phyloP scores from a whole-genome alignment of 2,797 vertebrate genomes.

The Synanceia verrucosa region DNA sequence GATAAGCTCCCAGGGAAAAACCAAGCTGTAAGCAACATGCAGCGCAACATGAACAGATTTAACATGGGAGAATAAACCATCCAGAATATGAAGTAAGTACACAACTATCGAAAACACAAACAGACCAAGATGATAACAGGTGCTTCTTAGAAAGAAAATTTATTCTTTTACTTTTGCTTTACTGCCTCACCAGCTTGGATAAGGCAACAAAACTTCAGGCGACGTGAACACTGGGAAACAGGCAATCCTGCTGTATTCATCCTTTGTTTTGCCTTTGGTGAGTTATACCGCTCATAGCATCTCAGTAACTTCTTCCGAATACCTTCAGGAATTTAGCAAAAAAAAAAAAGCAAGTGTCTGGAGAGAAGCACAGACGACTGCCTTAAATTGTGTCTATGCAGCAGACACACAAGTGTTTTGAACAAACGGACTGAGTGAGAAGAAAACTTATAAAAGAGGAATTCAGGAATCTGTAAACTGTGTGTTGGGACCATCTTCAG shows the following conservation, averaged over 20 bases:
- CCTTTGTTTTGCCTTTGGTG: conserved; percentile 33
- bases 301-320: background rate
- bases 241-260: conserved; percentile 29
- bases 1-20: too few species aligned
- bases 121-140: background rate
- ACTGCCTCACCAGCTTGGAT: conserved; percentile 1
- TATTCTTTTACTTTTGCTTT: conserved; percentile 24
- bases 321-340: conserved; percentile 10
- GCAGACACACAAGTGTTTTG: background rate
- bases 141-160: conserved; percentile 1
- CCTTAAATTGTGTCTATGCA: conserved; percentile 3
- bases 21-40: too few species aligned
- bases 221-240: conserved; percentile 15
- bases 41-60: too few species aligned
- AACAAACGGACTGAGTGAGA: conserved; percentile 12
- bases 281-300: conserved; percentile 13
- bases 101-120: conserved; percentile 19
- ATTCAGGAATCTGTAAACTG: conserved; percentile 21
- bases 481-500: conserved; percentile 18
- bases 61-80: too few species aligned
- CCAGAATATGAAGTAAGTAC: background rate
- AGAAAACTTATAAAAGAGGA: background rate
- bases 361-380: conserved; percentile 19
- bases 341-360: background rate
- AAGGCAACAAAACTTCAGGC: conserved; percentile 35